Conservation (phyloP, 2,888 invertebrate genomes). For the Cheilosia soror region DNA sequence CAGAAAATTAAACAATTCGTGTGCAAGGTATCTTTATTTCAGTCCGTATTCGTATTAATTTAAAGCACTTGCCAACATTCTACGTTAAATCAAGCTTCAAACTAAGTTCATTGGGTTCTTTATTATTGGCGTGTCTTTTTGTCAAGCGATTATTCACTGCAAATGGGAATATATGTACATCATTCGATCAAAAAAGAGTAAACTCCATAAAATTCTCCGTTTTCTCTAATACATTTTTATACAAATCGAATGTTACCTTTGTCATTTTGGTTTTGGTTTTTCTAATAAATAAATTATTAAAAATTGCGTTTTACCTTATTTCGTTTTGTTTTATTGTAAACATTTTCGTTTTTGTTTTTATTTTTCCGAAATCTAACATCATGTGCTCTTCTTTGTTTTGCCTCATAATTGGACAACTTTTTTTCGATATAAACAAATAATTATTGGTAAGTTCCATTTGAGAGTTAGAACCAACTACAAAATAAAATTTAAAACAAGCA, state of each 20-base stretch:
- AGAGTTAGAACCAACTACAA: constrained; percentile 72
- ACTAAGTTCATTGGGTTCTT: no score
- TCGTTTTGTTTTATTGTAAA: constrained; percentile 51
- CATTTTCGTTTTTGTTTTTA: constrained; percentile 73
- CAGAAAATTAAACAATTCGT: no score
- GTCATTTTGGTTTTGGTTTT: constrained; percentile 68
- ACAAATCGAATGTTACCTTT: neutral
- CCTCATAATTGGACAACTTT: constrained; percentile 79
- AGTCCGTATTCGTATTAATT: no score
- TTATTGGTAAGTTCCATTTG: constrained; percentile 76
- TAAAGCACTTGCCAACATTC: no score
- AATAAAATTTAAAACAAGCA: constrained; percentile 66
- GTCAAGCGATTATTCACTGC: neutral
- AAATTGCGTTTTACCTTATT: constrained; percentile 15
- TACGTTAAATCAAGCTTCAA: no score
- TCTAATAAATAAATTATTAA: constrained; percentile 17
- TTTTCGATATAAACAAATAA: constrained; percentile 74
- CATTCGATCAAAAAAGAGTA: neutral
- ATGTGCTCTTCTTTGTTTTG: constrained; percentile 79
- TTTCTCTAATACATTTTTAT: neutral
- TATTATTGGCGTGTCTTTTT: no score
- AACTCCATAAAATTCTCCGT: neutral
- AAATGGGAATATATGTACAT: neutral
- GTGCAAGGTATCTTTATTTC: no score
- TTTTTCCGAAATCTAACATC: constrained; percentile 78